Conservation (phyloP, 2,113 vertebrate genomes). For the Oxyura jamaicensis region DNA sequence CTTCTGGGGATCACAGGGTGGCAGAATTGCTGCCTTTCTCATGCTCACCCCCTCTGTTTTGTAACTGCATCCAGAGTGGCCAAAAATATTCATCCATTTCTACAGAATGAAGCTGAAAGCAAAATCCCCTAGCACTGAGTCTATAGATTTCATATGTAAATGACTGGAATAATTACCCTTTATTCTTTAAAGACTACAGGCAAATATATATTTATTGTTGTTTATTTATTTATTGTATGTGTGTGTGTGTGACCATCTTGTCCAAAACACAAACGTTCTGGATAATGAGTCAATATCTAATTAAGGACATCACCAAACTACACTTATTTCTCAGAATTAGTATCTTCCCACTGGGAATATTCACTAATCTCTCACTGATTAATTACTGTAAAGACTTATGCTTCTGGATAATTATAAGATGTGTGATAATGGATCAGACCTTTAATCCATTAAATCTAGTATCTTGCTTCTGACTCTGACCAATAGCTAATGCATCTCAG, state of each 20-base stretch:
- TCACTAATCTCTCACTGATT: slow-evolving; percentile 73
- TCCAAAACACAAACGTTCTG: neutral
- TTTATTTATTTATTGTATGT: neutral
- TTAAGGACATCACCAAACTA: slow-evolving; percentile 68
- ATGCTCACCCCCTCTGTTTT: neutral
- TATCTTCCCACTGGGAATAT: slow-evolving; percentile 71
- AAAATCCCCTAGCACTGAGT: neutral
- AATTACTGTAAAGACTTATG: slow-evolving; percentile 74
- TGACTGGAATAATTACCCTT: neutral
- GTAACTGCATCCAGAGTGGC: neutral
- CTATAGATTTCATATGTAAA: neutral
- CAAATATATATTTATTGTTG: neutral
- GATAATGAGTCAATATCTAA: slow-evolving; percentile 70
- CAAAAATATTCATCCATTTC: neutral
- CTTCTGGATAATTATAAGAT: slow-evolving; percentile 73
- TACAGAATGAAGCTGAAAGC: neutral
- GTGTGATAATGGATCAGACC: slow-evolving; percentile 73
- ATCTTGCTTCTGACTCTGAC: slow-evolving; percentile 67
- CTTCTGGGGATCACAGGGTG: neutral
- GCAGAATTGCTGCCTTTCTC: neutral
- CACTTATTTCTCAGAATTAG: slow-evolving; percentile 66
- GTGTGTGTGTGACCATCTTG: neutral
- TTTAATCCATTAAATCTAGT: slow-evolving; percentile 72
- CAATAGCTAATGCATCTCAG: slow-evolving; percentile 59
- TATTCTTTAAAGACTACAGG: neutral